phyloP scores from a whole-genome alignment of 2,113 vertebrate species.

The Callithrix jacchus region DNA sequence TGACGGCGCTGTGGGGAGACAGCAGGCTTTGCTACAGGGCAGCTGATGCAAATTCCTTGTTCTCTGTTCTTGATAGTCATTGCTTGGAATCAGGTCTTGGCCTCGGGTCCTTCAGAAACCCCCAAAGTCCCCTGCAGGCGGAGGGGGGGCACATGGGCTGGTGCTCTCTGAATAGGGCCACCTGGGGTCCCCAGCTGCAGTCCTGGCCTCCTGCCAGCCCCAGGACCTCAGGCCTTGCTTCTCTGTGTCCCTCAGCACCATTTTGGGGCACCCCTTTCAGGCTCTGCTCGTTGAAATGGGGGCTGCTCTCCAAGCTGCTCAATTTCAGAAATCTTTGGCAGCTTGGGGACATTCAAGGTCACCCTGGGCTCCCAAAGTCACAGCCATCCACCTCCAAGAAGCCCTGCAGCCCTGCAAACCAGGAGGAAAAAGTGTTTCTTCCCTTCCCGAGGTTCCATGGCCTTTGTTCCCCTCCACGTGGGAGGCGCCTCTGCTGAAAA shows the following conservation, averaged over 20 bases:
- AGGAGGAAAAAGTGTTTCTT: rapidly evolving
- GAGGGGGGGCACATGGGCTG: rapidly evolving
- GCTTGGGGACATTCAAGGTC: neutral
- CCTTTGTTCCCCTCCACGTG: rapidly evolving
- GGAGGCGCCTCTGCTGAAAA: neutral
- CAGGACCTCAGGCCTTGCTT: neutral
- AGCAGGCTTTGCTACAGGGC: neutral
- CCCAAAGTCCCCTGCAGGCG: neutral
- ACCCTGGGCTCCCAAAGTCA: neutral
- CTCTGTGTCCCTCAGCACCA: neutral
- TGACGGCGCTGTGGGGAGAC: neutral
- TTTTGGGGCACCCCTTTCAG: neutral
- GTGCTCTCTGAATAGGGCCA: neutral
- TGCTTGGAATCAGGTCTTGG: no score
- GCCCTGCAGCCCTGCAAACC: neutral
- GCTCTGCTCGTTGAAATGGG: neutral
- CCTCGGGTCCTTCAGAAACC: neutral
- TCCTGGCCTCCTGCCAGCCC: rapidly evolving
- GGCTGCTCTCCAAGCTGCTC: neutral
- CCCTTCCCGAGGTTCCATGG: rapidly evolving
- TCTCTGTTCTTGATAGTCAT: neutral
- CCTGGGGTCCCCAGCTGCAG: neutral
- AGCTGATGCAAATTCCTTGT: neutral
- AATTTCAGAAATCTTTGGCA: neutral
- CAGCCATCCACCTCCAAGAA: neutral